These are phyloP conservation scores for Oryzias javanicus DNA, from an alignment of 2,113 vertebrate species.

Conservation along the genomic window DNA sequence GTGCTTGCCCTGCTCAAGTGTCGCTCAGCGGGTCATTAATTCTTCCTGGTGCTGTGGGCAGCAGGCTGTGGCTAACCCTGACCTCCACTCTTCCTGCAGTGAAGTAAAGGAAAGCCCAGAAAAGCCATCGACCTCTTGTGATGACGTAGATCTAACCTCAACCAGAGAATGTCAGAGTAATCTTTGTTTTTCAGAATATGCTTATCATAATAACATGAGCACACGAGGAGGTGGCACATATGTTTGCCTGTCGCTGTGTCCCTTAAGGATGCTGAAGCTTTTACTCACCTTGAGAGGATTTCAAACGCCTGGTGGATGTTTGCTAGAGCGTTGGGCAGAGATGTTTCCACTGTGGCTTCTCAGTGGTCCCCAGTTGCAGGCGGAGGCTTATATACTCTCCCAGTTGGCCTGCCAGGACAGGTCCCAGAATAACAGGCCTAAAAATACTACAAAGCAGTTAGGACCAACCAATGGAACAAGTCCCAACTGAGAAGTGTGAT, in stretches of 20 bases:
- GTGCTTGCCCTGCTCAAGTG: conserved; percentile 40
- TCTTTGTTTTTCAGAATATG: too few relatives aligned
- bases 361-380: conserved; percentile 46
- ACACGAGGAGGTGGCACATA: too few relatives aligned
- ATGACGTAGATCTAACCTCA: background rate
- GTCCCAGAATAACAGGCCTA: conserved; percentile 76
- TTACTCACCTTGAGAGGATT: conserved; percentile 62
- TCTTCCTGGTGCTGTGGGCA: conserved; percentile 12
- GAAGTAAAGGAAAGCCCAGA: background rate
- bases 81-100: conserved; percentile 36
- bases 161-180: too few relatives aligned
- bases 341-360: conserved; percentile 61
- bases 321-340: conserved; percentile 39
- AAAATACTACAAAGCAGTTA: conserved; percentile 79
- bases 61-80: conserved; percentile 23
- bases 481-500: conserved; percentile 45
- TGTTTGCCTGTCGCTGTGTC: background rate
- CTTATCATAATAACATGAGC: too few relatives aligned
- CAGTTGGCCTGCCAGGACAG: conserved; percentile 58
- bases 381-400: conserved; percentile 68
- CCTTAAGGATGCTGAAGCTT: background rate
- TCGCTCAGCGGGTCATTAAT: conserved; percentile 30
- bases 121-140: background rate
- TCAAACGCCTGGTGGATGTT: conserved; percentile 45
- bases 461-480: conserved; percentile 68